These are phyloP conservation scores for Australoheros facetus DNA, from an alignment of 2,797 vertebrate species.

Conservation along the genomic window DNA sequence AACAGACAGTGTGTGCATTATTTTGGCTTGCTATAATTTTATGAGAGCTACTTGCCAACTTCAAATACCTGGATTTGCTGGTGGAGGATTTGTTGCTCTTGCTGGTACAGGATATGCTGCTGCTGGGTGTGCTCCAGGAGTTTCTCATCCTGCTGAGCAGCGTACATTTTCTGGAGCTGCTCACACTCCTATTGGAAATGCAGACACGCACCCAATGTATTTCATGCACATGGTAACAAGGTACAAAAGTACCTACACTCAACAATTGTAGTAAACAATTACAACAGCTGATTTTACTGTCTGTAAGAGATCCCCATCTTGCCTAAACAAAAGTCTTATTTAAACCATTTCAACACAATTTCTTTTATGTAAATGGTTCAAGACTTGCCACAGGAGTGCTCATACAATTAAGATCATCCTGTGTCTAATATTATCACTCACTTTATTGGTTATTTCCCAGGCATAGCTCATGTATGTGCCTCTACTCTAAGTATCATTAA, in stretches of 20 bases:
- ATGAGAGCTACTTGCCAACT: background rate
- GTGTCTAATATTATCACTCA: background rate
- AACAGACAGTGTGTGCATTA: background rate
- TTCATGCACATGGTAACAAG: background rate
- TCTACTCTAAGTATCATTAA: slow-evolving; percentile 23
- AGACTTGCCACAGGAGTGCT: background rate
- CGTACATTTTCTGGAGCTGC: slow-evolving; percentile 97
- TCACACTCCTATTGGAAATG: slow-evolving; percentile 89
- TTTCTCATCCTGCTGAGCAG: slow-evolving; percentile 90
- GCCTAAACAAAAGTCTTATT: background rate
- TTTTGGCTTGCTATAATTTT: background rate
- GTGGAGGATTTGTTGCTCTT: slow-evolving; percentile 88
- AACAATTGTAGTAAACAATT: background rate
- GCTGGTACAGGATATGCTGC: slow-evolving; percentile 97
- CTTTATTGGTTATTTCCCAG: background rate
- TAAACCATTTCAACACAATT: background rate
- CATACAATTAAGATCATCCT: background rate
- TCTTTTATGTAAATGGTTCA: too few relatives aligned
- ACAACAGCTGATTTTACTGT: background rate
- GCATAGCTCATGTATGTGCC: background rate
- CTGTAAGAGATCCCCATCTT: background rate
- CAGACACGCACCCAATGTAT: background rate
- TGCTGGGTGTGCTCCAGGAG: slow-evolving; percentile 96
- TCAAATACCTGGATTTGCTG: slow-evolving; percentile 77
- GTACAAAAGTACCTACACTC: background rate